Evolutionary conservation across 2,888 invertebrate genomes (phyloP).

Genomic region (Fabriciana adippe): DNA sequence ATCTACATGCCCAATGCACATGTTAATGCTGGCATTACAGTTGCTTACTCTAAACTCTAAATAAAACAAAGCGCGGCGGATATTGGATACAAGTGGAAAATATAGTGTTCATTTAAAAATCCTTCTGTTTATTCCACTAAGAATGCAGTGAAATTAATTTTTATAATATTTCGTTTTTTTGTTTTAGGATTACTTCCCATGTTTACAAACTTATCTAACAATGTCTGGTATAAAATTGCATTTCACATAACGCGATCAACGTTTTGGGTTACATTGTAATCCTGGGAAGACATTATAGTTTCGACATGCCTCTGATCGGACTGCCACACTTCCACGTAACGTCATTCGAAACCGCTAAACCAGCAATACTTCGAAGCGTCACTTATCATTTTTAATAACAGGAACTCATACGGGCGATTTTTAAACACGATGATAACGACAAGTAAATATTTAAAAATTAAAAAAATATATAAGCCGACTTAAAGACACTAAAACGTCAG

Average conservation of each 20-base stretch:
- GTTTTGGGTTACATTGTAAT: constrained; percentile 66
- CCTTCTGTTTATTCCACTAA: no score
- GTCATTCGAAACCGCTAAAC: constrained; percentile 59
- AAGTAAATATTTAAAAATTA: not conserved
- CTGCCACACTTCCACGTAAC: constrained; percentile 62
- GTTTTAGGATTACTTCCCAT: not conserved
- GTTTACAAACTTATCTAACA: constrained; percentile 6
- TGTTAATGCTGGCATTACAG: no score
- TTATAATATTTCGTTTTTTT: no score
- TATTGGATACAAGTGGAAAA: no score
- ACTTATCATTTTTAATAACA: constrained; percentile 25
- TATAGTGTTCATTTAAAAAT: no score
- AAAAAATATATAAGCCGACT: not conserved
- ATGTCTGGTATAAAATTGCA: not conserved
- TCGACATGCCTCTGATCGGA: constrained; percentile 56
- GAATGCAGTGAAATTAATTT: no score
- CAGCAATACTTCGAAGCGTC: constrained; percentile 34
- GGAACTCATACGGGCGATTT: constrained; percentile 21
- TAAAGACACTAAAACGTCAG: not conserved
- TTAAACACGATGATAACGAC: not conserved
- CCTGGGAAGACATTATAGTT: constrained; percentile 73
- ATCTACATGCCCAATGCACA: no score
- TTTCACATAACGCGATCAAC: constrained; percentile 57
- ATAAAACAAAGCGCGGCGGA: no score
- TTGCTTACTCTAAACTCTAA: no score